These are phyloP conservation scores for Laticauda colubrina DNA, from an alignment of 2,113 vertebrate genomes.

Conservation along the genomic window DNA sequence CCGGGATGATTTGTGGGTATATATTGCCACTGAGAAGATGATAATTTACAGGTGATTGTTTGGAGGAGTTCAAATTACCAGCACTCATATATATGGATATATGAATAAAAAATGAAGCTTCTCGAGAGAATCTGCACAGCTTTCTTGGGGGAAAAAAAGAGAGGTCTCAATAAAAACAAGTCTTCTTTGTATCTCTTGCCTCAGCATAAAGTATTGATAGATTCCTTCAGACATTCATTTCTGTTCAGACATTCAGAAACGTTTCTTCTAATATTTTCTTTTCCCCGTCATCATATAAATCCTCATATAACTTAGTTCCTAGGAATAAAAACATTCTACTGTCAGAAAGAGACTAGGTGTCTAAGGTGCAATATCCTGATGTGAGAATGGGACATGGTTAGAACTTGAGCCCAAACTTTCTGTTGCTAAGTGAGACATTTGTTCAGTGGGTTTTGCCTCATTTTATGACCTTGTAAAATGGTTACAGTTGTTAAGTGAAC, in stretches of 20 bases:
- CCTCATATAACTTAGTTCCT: constrained; percentile 20
- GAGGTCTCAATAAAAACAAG: constrained; percentile 55
- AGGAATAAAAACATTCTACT: constrained; percentile 22
- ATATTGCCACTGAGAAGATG: constrained; percentile 54
- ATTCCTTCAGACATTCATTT: constrained; percentile 49
- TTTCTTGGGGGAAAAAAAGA: constrained; percentile 60
- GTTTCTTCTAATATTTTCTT: constrained; percentile 51
- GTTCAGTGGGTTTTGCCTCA: background rate
- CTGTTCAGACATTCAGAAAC: constrained; percentile 43
- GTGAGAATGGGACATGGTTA: background rate
- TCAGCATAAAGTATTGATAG: constrained; percentile 41
- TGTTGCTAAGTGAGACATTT: background rate
- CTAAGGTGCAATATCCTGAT: background rate
- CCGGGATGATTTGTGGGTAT: constrained; percentile 58
- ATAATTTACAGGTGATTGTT: constrained; percentile 68
- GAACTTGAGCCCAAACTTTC: background rate
- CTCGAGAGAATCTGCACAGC: constrained; percentile 56
- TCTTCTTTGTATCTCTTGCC: constrained; percentile 30
- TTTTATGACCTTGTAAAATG: background rate
- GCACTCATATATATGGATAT: constrained; percentile 60
- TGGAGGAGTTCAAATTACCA: constrained; percentile 61
- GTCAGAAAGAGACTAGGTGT: constrained; percentile 7
- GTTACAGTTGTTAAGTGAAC: background rate
- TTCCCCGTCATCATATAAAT: constrained; percentile 46
- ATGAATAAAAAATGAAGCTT: constrained; percentile 65